phyloP scores from a whole-genome alignment of 2,797 vertebrate genomes.

The Hirundo rustica region DNA sequence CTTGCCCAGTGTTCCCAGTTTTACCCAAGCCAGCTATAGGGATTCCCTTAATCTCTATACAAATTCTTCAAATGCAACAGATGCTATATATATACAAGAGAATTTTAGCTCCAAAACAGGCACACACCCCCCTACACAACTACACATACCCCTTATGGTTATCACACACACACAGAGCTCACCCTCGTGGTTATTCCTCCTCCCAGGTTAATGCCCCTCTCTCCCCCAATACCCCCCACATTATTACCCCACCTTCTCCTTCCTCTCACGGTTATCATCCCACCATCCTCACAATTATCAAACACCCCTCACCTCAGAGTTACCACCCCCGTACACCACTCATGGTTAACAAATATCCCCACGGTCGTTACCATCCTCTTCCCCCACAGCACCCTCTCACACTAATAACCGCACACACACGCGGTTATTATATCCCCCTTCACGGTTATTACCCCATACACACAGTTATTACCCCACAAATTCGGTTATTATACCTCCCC shows the following conservation, averaged over 20 bases:
- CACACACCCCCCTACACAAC: neutral
- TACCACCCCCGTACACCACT: neutral
- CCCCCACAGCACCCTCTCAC: neutral
- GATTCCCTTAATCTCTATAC: neutral
- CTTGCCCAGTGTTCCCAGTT: neutral
- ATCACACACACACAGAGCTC: too few relatives aligned
- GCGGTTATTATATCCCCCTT: rapidly evolving
- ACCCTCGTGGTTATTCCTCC: neutral
- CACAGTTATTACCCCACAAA: too few relatives aligned
- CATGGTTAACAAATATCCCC: rapidly evolving
- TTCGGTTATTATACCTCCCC: too few relatives aligned
- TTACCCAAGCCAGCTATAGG: rapidly evolving
- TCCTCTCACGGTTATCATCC: neutral
- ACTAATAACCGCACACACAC: too few relatives aligned
- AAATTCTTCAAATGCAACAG: neutral
- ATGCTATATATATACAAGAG: neutral
- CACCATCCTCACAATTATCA: neutral
- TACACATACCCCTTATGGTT: neutral
- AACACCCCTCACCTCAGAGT: neutral
- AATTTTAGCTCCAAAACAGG: neutral
- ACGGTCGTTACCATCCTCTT: neutral
- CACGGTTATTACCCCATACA: neutral
- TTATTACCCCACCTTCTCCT: neutral
- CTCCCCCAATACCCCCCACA: neutral
- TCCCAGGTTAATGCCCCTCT: neutral